A percentile compares a stretch with the other conserved stretches of the same genome.
Conservation (phyloP, 53 echinoderm and acorn worm genomes). For the Crossaster papposus region DNA sequence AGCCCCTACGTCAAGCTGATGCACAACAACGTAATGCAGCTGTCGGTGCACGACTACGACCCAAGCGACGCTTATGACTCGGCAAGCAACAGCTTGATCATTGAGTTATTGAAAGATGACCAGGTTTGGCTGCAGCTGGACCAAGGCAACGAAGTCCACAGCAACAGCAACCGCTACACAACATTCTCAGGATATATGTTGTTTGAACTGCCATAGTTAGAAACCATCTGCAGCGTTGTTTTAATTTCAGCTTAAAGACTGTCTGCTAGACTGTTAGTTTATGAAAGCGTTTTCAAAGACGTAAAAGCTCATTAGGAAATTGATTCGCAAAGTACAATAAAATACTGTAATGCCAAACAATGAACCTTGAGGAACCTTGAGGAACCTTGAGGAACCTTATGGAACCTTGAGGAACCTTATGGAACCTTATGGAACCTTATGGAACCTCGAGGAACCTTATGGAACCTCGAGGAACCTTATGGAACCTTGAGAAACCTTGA, state of each 20-base stretch:
- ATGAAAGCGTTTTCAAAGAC: no score
- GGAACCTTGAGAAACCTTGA: no score
- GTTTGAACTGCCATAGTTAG: constrained; percentile 56
- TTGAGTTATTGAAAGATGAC: constrained; percentile 66
- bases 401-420: no score
- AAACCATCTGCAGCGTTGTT: not conserved
- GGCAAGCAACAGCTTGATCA: constrained; percentile 82
- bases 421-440: no score
- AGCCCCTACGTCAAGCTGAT: constrained; percentile 94
- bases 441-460: no score
- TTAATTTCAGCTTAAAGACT: not conserved
- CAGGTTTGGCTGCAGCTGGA: constrained; percentile 86
- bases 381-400: no score
- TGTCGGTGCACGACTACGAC: constrained; percentile 88
- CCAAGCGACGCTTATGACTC: constrained; percentile 92
- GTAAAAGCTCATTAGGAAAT: no score
- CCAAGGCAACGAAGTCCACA: constrained; percentile 85
- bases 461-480: no score
- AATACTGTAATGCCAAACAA: no score
- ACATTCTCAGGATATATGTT: constrained; percentile 87
- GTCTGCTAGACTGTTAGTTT: no score
- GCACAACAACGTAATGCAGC: constrained; percentile 83
- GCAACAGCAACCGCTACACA: constrained; percentile 88
- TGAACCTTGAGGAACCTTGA: no score
- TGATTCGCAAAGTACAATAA: no score